These are phyloP conservation scores for Arenaria interpres DNA, from an alignment of 2,113 vertebrate genomes.

Conservation along the genomic window DNA sequence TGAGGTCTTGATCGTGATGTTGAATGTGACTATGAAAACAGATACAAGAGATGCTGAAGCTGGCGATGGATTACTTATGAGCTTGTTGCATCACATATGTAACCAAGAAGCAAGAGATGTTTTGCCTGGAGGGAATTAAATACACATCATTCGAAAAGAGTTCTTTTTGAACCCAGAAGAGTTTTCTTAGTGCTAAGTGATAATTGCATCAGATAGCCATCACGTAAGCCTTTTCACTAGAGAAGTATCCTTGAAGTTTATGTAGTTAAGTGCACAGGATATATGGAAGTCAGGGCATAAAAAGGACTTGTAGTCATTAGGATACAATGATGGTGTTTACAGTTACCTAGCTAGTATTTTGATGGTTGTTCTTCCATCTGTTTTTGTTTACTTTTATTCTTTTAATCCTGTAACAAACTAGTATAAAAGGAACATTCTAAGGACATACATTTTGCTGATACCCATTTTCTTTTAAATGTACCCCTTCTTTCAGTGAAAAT, in stretches of 20 bases:
- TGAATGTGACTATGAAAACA: background rate
- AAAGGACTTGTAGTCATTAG: background rate
- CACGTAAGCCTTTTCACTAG: background rate
- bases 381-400: background rate
- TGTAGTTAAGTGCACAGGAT: background rate
- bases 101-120: background rate
- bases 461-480: background rate
- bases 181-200: background rate
- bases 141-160: background rate
- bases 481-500: background rate
- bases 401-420: background rate
- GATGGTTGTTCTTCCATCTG: background rate
- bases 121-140: background rate
- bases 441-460: background rate
- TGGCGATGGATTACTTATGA: background rate
- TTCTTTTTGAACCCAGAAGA: background rate
- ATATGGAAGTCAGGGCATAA: background rate
- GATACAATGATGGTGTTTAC: background rate
- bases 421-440: background rate
- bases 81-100: background rate
- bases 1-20: background rate
- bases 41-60: background rate
- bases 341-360: background rate
- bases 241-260: background rate
- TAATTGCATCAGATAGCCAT: background rate